Evolutionary conservation across 2,888 invertebrate genomes (phyloP).

Genomic region (Carcina quercana): DNA sequence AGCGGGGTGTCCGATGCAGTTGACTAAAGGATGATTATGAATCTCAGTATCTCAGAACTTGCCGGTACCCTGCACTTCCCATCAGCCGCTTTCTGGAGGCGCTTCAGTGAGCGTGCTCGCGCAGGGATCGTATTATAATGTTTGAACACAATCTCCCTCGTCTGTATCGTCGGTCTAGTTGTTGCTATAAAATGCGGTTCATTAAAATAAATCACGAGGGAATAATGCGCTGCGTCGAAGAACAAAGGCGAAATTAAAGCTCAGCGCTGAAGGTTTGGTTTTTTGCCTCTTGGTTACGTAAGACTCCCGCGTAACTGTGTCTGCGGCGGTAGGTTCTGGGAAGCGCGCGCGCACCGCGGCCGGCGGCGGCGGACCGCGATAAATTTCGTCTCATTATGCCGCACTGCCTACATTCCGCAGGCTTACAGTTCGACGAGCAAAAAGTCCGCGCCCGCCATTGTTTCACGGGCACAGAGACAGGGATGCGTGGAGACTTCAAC

Average conservation of each 20-base stretch:
- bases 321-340: constrained; percentile 28
- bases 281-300: constrained; percentile 50
- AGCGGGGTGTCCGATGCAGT: too few species aligned
- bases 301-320: constrained; percentile 68
- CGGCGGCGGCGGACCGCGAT: constrained; percentile 43
- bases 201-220: too few species aligned
- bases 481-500: constrained; percentile 22
- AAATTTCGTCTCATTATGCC: constrained; percentile 66
- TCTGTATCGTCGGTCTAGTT: too few species aligned
- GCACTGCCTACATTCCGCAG: constrained; percentile 64
- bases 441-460: constrained; percentile 56
- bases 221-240: constrained; percentile 2
- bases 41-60: too few species aligned
- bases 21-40: too few species aligned
- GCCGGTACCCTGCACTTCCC: too few species aligned
- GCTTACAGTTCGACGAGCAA: constrained; percentile 46
- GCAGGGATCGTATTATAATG: too few species aligned
- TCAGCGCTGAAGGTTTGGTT: constrained; percentile 17
- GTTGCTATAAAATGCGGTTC: too few species aligned
- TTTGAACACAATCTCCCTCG: too few species aligned
- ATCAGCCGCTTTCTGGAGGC: too few species aligned
- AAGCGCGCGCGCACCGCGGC: constrained; percentile 43
- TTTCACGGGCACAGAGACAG: constrained; percentile 22
- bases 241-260: constrained; percentile 9
- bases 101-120: too few species aligned